Evolutionary conservation across 1,140 invertebrate genomes (phyloP).

Genomic region (Ceratina australensis): DNA sequence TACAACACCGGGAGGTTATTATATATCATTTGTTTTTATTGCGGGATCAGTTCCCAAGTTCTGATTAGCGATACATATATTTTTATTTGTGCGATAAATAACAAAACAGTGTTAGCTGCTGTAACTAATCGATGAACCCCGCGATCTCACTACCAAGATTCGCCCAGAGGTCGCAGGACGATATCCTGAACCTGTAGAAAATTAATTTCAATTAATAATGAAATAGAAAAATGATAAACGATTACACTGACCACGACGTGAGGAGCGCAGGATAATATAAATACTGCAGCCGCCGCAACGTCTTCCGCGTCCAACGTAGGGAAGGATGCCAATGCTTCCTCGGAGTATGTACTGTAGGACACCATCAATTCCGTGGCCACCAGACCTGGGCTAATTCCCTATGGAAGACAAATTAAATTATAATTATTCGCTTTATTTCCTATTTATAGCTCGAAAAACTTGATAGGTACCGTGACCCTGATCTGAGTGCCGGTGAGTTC

Average conservation of each 20-base stretch:
- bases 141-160: constrained; percentile 59
- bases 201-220: neutral
- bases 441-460: neutral
- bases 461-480: constrained; percentile 62
- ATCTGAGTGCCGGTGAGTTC: constrained; percentile 80
- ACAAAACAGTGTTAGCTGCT: neutral
- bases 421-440: no score
- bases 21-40: constrained; percentile 6
- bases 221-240: neutral
- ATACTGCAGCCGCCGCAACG: constrained; percentile 79
- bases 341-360: constrained; percentile 61
- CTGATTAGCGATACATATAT: no score
- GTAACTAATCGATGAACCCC: neutral
- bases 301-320: constrained; percentile 78
- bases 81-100: neutral
- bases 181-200: constrained; percentile 66
- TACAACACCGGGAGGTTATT: neutral
- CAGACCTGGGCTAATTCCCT: constrained; percentile 77
- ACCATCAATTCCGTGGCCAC: constrained; percentile 72
- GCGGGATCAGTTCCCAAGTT: no score
- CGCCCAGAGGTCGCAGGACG: constrained; percentile 62
- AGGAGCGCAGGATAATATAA: constrained; percentile 78
- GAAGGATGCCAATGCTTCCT: constrained; percentile 69
- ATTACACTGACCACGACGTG: constrained; percentile 70
- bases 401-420: constrained; percentile 13